A percentile compares a stretch with the other conserved stretches of the same genome.
Conservation (phyloP, 2,888 invertebrate genomes). For the Tetramorium bicarinatum region DNA sequence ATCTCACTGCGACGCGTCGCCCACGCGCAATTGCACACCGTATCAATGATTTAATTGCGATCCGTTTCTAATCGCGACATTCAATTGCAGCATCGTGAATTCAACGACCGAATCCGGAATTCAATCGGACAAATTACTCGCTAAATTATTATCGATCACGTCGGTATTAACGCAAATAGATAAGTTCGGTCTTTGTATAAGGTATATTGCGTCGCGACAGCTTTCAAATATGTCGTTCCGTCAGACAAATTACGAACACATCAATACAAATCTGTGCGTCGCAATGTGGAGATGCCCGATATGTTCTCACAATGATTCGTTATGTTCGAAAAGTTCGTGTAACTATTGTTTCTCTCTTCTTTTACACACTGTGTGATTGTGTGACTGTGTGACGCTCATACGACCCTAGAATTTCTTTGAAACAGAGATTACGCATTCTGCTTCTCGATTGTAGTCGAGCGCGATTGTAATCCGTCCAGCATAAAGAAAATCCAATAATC, state of each 20-base stretch:
- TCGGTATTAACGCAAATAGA: not conserved
- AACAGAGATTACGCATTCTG: not conserved
- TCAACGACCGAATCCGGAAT: not conserved
- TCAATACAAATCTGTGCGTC: not conserved
- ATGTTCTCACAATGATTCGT: not conserved
- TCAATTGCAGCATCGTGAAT: not conserved
- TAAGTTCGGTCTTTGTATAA: not conserved
- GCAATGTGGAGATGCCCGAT: not conserved
- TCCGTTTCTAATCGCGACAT: not conserved
- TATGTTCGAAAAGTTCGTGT: not conserved
- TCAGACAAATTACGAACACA: not conserved
- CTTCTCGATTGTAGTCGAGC: too few species aligned
- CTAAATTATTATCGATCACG: not conserved
- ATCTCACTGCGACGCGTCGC: not conserved
- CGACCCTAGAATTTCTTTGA: not conserved
- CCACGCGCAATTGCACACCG: not conserved
- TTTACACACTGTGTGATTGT: not conserved
- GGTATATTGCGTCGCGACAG: too few species aligned
- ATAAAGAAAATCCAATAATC: too few species aligned
- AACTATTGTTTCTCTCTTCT: not conserved
- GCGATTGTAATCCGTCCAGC: not conserved
- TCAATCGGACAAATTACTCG: not conserved
- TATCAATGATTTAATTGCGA: constrained; percentile 14
- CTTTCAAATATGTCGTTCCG: not conserved
- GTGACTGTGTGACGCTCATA: too few species aligned